Evolutionary conservation across 1,140 invertebrate genomes (phyloP), one percentile per base, ranked within the genome.

Genomic region (Lordiphosa stackelbergi): DNA sequence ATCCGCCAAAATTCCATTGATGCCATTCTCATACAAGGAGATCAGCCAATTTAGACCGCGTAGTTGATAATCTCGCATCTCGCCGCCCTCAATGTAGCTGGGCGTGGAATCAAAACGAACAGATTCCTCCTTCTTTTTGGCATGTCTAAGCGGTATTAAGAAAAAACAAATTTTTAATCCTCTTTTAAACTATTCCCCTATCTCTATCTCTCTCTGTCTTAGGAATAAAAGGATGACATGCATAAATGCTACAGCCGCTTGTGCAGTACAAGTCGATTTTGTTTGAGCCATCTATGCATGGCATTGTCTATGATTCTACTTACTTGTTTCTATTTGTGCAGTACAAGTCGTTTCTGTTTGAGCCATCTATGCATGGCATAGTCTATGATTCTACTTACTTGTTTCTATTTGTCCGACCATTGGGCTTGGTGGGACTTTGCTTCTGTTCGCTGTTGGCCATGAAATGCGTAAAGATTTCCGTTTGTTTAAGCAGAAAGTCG

Each of bases 11-110:
- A 99, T 99, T 53, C 98, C 98, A 89, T 99, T 99, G 58, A 99
- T 99, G 35, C 97, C 97, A 90, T 99, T 98, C 88, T 99, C 97
- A 90, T 98, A 98, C 0, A 99, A 89, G 1, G 97, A 98, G 70
- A 99, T 99, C 95, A 98, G 97, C 97, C 97, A 99, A 86, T 99
- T 99, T 0, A 99, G 89, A 53, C 98, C 98, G 43, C 98, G 91
- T n/a, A 99, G 91, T 90, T 99, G 98, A 88, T 99, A 99, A 89
- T 99, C 98, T 70, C 98, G 90, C 92, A 99, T 93, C 88, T 98
- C 96, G 1, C 75, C 75, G 83, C 92, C 91, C 86, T 96, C 96
- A 19, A 97, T 93, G 73, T 95, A 99, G 58, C 91, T 92, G 0
- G 97, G 98, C 22, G 95, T 97, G 6, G 91, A 89, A 86, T 99